Conservation (phyloP, 37 sponge, comb jelly and placozoan genomes). For the Lycopodina hypogea region DNA sequence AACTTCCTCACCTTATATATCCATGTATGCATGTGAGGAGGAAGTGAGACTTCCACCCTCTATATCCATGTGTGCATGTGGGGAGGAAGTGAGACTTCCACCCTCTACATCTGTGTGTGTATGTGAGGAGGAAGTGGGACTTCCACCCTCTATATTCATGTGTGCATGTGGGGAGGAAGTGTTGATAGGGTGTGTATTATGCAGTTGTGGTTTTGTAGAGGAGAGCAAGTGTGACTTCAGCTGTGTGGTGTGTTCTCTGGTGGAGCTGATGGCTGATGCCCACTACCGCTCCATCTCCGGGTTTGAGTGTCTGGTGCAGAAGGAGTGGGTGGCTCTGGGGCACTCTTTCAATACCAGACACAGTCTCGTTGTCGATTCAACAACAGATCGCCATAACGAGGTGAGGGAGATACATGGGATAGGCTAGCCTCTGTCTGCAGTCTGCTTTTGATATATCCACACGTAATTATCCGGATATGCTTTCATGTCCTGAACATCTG, state of each 20-base stretch:
- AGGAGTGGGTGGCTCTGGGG: slow-evolving; percentile 94
- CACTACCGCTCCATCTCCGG: slow-evolving; percentile 82
- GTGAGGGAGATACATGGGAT: slow-evolving; percentile 9
- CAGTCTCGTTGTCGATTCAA: slow-evolving; percentile 10
- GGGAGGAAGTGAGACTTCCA: no score
- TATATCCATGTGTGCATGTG: no score
- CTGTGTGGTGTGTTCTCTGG: slow-evolving; percentile 83
- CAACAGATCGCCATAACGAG: background rate
- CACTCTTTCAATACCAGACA: slow-evolving; percentile 76
- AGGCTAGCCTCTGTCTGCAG: no score
- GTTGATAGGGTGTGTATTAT: background rate
- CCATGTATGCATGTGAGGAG: no score
- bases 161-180: no score
- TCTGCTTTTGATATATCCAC: no score
- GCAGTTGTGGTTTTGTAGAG: slow-evolving; percentile 24
- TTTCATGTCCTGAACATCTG: no score
- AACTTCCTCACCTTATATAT: background rate
- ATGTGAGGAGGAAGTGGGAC: no score
- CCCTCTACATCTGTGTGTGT: no score
- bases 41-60: no score
- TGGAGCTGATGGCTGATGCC: slow-evolving; percentile 83
- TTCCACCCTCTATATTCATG: no score
- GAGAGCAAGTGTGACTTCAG: slow-evolving; percentile 74
- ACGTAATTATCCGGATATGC: no score
- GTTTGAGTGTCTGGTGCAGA: slow-evolving; percentile 88